These are phyloP conservation scores for Heliconius ethilla DNA, from an alignment of 2,888 invertebrate genomes.

Conservation along the genomic window DNA sequence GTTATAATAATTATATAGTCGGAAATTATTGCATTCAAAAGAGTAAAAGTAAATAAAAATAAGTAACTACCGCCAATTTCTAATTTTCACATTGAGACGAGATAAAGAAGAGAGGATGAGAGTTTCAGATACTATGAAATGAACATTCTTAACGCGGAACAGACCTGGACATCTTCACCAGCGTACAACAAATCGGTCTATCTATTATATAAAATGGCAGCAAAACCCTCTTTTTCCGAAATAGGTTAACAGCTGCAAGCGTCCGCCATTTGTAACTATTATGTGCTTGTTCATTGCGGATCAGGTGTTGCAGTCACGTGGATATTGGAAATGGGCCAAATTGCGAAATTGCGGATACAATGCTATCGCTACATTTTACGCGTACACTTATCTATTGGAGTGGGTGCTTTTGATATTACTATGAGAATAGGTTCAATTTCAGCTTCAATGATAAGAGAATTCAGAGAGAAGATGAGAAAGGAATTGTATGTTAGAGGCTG, in stretches of 20 bases:
- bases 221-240: neutral
- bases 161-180: neutral
- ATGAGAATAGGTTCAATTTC: neutral
- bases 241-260: slow-evolving; percentile 19
- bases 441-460: neutral
- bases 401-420: neutral
- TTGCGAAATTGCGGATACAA: slow-evolving; percentile 32
- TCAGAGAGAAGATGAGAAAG: neutral
- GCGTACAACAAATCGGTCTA: neutral
- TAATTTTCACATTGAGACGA: no score
- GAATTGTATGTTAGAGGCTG: neutral
- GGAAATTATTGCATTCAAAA: no score
- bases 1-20: neutral
- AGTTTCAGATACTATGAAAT: no score
- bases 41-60: no score
- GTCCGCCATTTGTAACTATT: slow-evolving; percentile 18
- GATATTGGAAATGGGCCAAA: slow-evolving; percentile 40
- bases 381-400: neutral
- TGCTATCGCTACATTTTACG: slow-evolving; percentile 8
- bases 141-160: neutral
- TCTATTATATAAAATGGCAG: neutral
- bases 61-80: no score
- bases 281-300: slow-evolving; percentile 41
- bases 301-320: slow-evolving; percentile 43
- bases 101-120: no score